phyloP scores from a whole-genome alignment of 2,113 vertebrate genomes.

The Ictidomys tridecemlineatus region DNA sequence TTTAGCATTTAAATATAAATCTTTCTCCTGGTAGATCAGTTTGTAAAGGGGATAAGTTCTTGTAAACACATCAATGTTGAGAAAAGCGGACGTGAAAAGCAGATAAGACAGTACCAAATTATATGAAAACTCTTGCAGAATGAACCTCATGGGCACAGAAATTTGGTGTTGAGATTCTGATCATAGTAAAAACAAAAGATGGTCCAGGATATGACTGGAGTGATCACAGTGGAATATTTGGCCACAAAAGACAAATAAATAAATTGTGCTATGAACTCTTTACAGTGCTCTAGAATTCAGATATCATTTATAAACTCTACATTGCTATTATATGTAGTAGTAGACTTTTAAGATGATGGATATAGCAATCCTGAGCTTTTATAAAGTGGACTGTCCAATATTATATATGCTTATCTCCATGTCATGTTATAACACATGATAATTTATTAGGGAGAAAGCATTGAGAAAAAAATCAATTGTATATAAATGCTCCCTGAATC shows the following conservation, averaged over 20 bases:
- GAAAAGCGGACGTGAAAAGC: neutral
- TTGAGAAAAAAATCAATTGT: slow-evolving; percentile 35
- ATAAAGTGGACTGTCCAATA: slow-evolving; percentile 38
- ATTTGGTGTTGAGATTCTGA: neutral
- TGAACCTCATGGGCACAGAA: neutral
- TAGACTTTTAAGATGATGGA: slow-evolving; percentile 39
- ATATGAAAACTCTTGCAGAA: neutral
- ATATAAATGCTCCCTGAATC: slow-evolving; percentile 71
- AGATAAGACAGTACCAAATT: neutral
- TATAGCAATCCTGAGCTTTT: slow-evolving; percentile 43
- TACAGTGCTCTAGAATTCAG: slow-evolving; percentile 48
- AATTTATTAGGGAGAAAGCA: slow-evolving; percentile 73
- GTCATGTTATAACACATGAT: slow-evolving; percentile 77
- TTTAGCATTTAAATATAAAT: slow-evolving; percentile 39
- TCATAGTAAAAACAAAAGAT: slow-evolving; percentile 22
- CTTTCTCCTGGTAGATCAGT: slow-evolving; percentile 30
- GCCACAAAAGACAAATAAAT: slow-evolving; percentile 69
- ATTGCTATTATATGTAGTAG: slow-evolving; percentile 52
- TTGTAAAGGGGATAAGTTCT: neutral
- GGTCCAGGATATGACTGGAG: neutral
- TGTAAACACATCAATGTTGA: slow-evolving; percentile 49
- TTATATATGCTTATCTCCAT: slow-evolving; percentile 58
- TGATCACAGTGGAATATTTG: slow-evolving; percentile 5
- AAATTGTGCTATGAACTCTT: slow-evolving; percentile 61
- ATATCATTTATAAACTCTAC: slow-evolving; percentile 63